Conservation (phyloP, 2,797 vertebrate genomes). For the Spondyliosoma cantharus region DNA sequence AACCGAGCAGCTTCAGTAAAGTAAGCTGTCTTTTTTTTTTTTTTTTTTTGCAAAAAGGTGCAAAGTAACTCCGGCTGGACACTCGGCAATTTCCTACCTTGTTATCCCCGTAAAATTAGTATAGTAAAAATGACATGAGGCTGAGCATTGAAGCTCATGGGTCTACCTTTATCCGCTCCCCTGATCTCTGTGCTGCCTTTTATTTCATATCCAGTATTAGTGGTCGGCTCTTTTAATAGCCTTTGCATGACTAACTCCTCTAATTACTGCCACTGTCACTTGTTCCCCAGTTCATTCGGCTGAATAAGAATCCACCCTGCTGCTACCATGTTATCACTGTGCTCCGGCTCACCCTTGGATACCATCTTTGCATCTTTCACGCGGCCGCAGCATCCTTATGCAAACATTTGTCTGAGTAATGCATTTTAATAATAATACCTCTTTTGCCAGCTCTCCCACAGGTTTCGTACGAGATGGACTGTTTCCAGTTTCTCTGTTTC, state of each 20-base stretch:
- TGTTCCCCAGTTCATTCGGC: constrained; percentile 26
- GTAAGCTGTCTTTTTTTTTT: constrained; percentile 16
- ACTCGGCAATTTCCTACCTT: constrained; percentile 29
- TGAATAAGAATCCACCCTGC: constrained; percentile 12
- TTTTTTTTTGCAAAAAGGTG: constrained; percentile 27
- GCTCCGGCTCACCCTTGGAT: neutral
- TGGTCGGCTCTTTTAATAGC: constrained; percentile 19
- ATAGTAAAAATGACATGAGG: constrained; percentile 29
- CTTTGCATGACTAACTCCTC: constrained; percentile 64
- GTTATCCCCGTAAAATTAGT: constrained; percentile 40
- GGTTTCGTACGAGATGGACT: neutral
- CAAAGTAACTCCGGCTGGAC: constrained; percentile 6
- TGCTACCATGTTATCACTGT: constrained; percentile 8
- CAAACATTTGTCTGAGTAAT: neutral
- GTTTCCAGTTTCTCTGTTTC: neutral
- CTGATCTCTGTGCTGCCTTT: constrained; percentile 49
- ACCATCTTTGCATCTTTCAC: constrained; percentile 5
- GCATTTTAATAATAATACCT: neutral
- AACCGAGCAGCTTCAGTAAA: constrained; percentile 26
- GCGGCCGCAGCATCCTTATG: neutral
- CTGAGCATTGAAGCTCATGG: constrained; percentile 21
- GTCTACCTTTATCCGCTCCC: constrained; percentile 36
- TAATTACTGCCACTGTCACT: constrained; percentile 60
- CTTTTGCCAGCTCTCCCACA: neutral
- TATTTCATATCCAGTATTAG: constrained; percentile 37